Percentiles rank a stretch among this genome's conserved stretches.
Evolutionary conservation across 2,113 vertebrate species (phyloP).

Genomic region (Nerophis ophidion): DNA sequence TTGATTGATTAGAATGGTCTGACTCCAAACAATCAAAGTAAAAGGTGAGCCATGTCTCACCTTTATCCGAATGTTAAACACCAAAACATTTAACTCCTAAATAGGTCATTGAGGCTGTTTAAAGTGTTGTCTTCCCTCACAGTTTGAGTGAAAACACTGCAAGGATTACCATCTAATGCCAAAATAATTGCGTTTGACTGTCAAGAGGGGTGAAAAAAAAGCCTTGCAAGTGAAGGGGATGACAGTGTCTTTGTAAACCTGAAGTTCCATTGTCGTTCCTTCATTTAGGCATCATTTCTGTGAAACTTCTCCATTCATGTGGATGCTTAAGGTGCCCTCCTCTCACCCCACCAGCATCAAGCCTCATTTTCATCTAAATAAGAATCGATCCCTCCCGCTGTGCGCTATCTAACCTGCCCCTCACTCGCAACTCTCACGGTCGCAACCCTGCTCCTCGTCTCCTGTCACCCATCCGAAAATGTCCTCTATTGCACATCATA

Average conservation of each 20-base stretch:
- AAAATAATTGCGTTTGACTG: constrained; percentile 25
- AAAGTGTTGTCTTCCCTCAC: constrained; percentile 11
- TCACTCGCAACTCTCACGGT: constrained; percentile 63
- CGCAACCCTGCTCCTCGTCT: constrained; percentile 63
- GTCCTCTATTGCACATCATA: constrained; percentile 20
- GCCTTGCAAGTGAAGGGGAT: constrained; percentile 30
- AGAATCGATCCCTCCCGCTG: constrained; percentile 76
- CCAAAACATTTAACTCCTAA: constrained; percentile 22
- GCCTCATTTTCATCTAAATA: constrained; percentile 83
- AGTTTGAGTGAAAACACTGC: constrained; percentile 12
- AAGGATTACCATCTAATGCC: constrained; percentile 17
- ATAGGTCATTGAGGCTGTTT: constrained; percentile 1
- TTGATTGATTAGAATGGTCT: not conserved
- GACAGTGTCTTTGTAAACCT: constrained; percentile 42
- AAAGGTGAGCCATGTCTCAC: not conserved
- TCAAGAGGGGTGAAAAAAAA: constrained; percentile 8
- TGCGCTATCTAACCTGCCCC: constrained; percentile 58
- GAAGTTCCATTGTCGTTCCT: constrained; percentile 41
- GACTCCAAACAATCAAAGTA: constrained; percentile 3
- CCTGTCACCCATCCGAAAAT: constrained; percentile 32
- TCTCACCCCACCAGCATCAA: constrained; percentile 69
- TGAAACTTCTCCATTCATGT: constrained; percentile 62
- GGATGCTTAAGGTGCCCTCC: constrained; percentile 68
- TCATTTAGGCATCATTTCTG: constrained; percentile 53
- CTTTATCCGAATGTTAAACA: constrained; percentile 24